Evolutionary conservation across 2,113 vertebrate species (phyloP).

Genomic region (Stercorarius parasiticus): DNA sequence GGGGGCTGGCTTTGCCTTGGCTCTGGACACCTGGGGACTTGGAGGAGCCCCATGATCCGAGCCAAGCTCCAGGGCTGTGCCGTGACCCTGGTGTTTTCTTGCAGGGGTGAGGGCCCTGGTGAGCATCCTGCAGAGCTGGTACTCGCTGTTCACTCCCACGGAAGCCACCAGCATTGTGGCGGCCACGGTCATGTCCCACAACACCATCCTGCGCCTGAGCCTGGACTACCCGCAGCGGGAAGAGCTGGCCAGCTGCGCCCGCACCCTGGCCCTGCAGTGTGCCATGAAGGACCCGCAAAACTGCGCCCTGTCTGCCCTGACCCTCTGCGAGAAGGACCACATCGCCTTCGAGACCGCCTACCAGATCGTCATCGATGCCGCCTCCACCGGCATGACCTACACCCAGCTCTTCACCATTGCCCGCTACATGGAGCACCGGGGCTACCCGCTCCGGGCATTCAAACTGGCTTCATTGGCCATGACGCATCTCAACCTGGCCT

Average conservation of each 20-base stretch:
- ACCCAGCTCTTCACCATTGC: constrained; percentile 98
- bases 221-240: constrained; percentile 95
- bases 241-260: constrained; percentile 93
- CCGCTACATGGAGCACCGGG: constrained; percentile 97
- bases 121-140: constrained; percentile 98
- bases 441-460: constrained; percentile 95
- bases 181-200: constrained; percentile 95
- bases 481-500: constrained; percentile 97
- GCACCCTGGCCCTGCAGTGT: constrained; percentile 93
- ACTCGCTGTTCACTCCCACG: constrained; percentile 96
- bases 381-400: constrained; percentile 94
- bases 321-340: constrained; percentile 98
- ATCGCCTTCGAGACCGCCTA: constrained; percentile 98
- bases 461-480: constrained; percentile 96
- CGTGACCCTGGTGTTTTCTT: not conserved
- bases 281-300: constrained; percentile 99
- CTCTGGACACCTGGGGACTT: rapidly evolving
- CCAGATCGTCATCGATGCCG: constrained; percentile 96
- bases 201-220: constrained; percentile 93
- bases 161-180: constrained; percentile 98
- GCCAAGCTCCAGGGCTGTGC: not conserved
- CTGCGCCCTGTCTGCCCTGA: constrained; percentile 95
- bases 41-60: rapidly evolving
- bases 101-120: constrained; percentile 92
- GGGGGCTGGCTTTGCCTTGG: not conserved